A percentile compares a stretch with the other conserved stretches of the same genome.
phyloP scores from a whole-genome alignment of 2,797 vertebrate genomes.

The Poliocrania exsul region DNA sequence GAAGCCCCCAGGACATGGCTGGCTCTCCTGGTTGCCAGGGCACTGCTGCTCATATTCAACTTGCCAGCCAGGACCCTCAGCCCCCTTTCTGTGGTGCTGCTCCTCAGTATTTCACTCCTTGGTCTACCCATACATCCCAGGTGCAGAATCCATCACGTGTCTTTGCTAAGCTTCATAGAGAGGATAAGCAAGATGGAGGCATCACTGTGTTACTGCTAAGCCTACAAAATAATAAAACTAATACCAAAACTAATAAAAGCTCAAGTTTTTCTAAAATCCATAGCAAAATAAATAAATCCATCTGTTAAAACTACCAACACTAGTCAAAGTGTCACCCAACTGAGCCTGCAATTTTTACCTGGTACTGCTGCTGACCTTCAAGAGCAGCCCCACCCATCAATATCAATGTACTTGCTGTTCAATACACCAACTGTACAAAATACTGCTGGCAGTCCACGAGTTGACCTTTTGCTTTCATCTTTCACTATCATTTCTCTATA shows the following conservation, averaged over 20 bases:
- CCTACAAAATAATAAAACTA: background rate
- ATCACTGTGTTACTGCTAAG: background rate
- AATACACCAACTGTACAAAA: background rate
- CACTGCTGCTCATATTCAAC: background rate
- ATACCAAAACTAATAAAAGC: background rate
- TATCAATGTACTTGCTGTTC: background rate
- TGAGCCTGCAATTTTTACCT: background rate
- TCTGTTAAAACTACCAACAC: background rate
- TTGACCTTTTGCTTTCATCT: background rate
- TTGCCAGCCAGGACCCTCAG: background rate
- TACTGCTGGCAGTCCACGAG: background rate
- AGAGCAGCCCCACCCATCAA: background rate
- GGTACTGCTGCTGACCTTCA: background rate
- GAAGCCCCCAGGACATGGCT: background rate
- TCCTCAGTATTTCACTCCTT: background rate
- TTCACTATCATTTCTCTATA: background rate
- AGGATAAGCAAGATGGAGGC: background rate
- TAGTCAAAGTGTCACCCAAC: background rate
- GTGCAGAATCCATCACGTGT: fast-evolving
- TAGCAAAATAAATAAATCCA: background rate
- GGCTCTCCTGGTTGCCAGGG: background rate
- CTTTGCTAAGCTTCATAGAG: background rate
- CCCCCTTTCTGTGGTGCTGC: background rate
- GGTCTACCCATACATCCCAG: fast-evolving
- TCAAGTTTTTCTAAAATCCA: background rate